A percentile compares a stretch with the other conserved stretches of the same genome.
phyloP scores from a whole-genome alignment of 2,888 invertebrate genomes.

The Portevinia maculata region DNA sequence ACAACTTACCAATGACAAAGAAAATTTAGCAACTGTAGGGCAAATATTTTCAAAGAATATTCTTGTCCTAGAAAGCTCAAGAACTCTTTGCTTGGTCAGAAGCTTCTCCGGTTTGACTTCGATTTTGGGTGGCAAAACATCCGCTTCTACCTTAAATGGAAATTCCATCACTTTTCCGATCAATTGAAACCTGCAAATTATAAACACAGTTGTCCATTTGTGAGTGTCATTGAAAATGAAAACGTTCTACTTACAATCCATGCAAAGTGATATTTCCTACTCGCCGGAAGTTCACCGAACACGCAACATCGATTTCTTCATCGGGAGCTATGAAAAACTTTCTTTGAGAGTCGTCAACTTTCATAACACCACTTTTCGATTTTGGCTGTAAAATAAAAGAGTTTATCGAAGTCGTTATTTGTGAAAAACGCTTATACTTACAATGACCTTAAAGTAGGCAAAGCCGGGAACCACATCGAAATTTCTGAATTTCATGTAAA shows the following conservation, averaged over 20 bases:
- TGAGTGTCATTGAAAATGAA: background rate
- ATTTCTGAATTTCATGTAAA: constrained; percentile 78
- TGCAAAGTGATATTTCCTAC: constrained; percentile 75
- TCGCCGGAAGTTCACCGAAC: constrained; percentile 76
- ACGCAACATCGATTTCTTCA: constrained; percentile 67
- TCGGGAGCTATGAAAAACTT: constrained; percentile 77
- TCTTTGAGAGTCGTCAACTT: constrained; percentile 76
- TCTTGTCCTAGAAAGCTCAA: constrained; percentile 71
- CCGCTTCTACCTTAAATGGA: constrained; percentile 77
- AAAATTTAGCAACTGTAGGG: constrained; percentile 78
- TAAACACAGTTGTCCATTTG: background rate
- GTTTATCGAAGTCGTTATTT: background rate
- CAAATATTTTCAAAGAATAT: constrained; percentile 79
- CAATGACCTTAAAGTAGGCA: constrained; percentile 78
- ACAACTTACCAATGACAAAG: constrained; percentile 77
- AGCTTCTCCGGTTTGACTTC: constrained; percentile 73
- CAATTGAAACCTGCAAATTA: constrained; percentile 75
- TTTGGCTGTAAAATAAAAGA: constrained; percentile 69
- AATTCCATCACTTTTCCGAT: constrained; percentile 77
- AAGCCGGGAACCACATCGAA: constrained; percentile 77
- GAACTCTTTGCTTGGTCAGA: constrained; percentile 75
- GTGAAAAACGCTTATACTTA: constrained; percentile 64
- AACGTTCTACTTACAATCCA: constrained; percentile 76
- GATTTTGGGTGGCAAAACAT: constrained; percentile 78
- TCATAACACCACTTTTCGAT: constrained; percentile 75